Evolutionary conservation across 2,888 invertebrate genomes (phyloP).

Genomic region (Campaea margaritaria): DNA sequence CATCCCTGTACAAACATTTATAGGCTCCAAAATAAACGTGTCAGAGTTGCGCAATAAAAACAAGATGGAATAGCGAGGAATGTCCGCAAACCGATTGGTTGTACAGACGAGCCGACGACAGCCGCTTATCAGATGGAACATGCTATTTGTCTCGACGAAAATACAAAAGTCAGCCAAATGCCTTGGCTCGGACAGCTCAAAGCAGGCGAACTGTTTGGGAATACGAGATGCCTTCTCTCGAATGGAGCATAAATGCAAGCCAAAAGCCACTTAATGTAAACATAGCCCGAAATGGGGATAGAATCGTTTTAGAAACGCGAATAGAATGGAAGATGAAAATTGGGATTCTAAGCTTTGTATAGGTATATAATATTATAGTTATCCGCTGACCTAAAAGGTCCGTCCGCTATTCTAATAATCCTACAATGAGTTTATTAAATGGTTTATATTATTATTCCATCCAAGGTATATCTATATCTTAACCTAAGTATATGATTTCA

Average conservation of each 20-base stretch:
- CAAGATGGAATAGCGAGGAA: conserved; percentile 65
- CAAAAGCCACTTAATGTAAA: conserved; percentile 53
- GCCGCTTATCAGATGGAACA: conserved; percentile 78
- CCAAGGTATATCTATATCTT: too few relatives aligned
- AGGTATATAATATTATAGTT: too few relatives aligned
- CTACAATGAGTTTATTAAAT: too few relatives aligned
- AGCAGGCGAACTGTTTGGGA: conserved; percentile 60
- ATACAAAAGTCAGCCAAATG: conserved; percentile 73
- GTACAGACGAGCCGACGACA: conserved; percentile 77
- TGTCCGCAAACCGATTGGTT: conserved; percentile 74
- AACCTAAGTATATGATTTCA: too few relatives aligned
- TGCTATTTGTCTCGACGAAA: conserved; percentile 76
- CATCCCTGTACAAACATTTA: conserved; percentile 36
- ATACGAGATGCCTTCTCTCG: conserved; percentile 58
- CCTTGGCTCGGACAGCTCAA: conserved; percentile 63
- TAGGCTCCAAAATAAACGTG: conserved; percentile 52
- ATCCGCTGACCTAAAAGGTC: conserved; percentile 12
- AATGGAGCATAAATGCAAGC: conserved; percentile 57
- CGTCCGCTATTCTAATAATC: not conserved
- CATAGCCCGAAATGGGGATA: conserved; percentile 47
- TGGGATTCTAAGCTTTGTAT: conserved; percentile 34
- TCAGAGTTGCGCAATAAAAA: conserved; percentile 62
- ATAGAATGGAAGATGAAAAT: conserved; percentile 40
- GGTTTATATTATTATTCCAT: too few relatives aligned
- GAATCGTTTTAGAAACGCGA: conserved; percentile 41